Evolutionary conservation across 2,113 vertebrate species (phyloP), one percentile per base, ranked within the genome.

Genomic region (Egretta garzetta): DNA sequence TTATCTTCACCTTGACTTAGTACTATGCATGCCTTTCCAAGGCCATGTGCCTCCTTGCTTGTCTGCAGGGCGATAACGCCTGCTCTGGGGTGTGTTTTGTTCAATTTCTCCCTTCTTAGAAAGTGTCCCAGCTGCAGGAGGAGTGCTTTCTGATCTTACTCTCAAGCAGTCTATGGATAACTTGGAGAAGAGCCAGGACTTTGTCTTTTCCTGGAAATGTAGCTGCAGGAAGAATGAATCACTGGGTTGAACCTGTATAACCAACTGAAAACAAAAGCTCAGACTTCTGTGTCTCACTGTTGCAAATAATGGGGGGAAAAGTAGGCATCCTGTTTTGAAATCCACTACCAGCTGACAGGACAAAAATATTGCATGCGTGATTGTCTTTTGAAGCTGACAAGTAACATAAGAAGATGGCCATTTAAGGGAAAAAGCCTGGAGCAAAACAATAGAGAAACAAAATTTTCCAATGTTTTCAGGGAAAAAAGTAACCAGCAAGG

Each of bases 211-310:
- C 95, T 97, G 97, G 95, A 97, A 97, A 89, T 30, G 22, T 91
- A 77, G 70, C 80, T 95, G 80, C 94, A 96, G 97, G 96, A 97
- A 96, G 89, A 97, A 93, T 96, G 96, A 97, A 93, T 97, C 95
- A 96, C 91, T 58, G 76, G 77, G 95, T 72, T 87, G 70, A 91
- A 94, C 86, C 96, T 87, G 86, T 85, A 87, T 81, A 93, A 72
- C 84, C 89, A 82, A 94, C 70, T 84, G 88, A 85, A 95, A 96
- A 97, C 96, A 97, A 97, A 95, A 97, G 96, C 93, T 93, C 53
- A 60, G 86, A 64, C 58, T 95, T 94, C 56, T 94, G 80, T 75
- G 62, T 87, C 86, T 97, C 73, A 62, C 66, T 89, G 93, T 56
- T 91, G 84, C 53, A 91, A 94, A 97, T 95, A 97, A 96, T 94